Conservation (phyloP, 23 tunicate species). For the Trididemnum miniatum region DNA sequence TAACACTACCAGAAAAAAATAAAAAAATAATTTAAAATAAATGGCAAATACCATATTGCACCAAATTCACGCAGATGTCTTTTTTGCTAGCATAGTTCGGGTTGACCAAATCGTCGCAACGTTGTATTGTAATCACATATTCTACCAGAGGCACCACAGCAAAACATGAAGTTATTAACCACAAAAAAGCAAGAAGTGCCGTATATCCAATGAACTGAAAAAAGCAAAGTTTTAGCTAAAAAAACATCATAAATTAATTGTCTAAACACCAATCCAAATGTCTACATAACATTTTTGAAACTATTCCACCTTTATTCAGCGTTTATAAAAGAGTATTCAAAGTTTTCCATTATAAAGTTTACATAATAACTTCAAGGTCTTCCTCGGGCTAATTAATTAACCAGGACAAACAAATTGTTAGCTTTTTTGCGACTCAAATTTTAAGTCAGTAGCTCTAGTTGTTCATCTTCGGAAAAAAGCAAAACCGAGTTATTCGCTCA, state of each 20-base stretch:
- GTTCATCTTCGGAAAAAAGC: too few species aligned
- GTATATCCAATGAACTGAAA: not conserved
- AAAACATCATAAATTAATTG: too few species aligned
- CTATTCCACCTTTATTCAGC: too few species aligned
- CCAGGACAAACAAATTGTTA: not conserved
- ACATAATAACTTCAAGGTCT: too few species aligned
- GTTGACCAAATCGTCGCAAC: slow-evolving; percentile 63
- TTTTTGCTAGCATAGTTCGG: slow-evolving; percentile 33
- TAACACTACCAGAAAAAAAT: too few species aligned
- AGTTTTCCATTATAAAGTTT: too few species aligned
- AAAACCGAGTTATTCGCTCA: too few species aligned
- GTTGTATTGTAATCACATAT: slow-evolving; percentile 79
- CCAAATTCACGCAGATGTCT: slow-evolving; percentile 67
- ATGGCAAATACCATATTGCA: slow-evolving; percentile 69
- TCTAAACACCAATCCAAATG: too few species aligned
- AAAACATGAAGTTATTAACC: slow-evolving; percentile 67
- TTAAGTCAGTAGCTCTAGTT: not conserved
- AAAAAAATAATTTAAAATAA: not conserved
- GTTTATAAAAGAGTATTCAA: too few species aligned
- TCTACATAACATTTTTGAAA: too few species aligned
- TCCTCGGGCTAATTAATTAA: too few species aligned
- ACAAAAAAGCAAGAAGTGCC: slow-evolving; percentile 43
- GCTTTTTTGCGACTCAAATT: not conserved
- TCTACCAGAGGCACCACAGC: slow-evolving; percentile 74
- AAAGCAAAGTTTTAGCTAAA: too few species aligned